These are phyloP conservation scores for Drosophila melanosoma DNA, from an alignment of 2,888 invertebrate species.

Conservation along the genomic window DNA sequence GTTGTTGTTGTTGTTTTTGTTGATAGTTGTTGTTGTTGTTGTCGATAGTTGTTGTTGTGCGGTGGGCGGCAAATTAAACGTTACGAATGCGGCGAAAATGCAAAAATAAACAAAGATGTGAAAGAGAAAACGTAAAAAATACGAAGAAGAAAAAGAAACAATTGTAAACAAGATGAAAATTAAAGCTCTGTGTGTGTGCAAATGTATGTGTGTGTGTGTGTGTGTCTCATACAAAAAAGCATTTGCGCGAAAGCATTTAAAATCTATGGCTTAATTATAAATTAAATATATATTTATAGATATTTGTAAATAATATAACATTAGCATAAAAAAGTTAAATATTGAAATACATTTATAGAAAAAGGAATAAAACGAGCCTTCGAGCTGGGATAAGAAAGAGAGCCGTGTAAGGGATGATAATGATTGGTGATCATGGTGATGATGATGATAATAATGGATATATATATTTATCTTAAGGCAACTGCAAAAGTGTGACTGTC, in stretches of 20 bases:
- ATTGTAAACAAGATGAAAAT: slow-evolving; percentile 48
- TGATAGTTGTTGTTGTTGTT: slow-evolving; percentile 7
- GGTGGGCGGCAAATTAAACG: slow-evolving; percentile 52
- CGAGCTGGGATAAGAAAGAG: slow-evolving; percentile 43
- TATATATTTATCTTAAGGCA: neutral
- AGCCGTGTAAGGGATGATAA: slow-evolving; percentile 34
- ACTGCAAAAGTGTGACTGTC: slow-evolving; percentile 12
- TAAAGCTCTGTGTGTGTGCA: slow-evolving; percentile 28
- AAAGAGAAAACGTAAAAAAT: slow-evolving; percentile 49
- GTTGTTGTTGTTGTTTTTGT: slow-evolving; percentile 33
- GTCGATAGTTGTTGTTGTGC: slow-evolving; percentile 26
- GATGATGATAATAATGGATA: slow-evolving; percentile 22
- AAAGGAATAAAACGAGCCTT: slow-evolving; percentile 31
- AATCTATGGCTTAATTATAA: slow-evolving; percentile 39
- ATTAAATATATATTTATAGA: slow-evolving; percentile 1
- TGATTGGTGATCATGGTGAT: slow-evolving; percentile 2
- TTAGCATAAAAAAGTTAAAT: slow-evolving; percentile 29
- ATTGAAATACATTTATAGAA: slow-evolving; percentile 7
- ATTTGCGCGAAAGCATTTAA: slow-evolving; percentile 48
- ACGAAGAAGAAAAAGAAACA: slow-evolving; percentile 30
- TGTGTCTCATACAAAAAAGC: slow-evolving; percentile 30
- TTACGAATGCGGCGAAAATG: slow-evolving; percentile 60
- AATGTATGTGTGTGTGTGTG: neutral
- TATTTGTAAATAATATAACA: slow-evolving; percentile 16
- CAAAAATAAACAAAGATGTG: slow-evolving; percentile 55